phyloP scores from a whole-genome alignment of 2,888 invertebrate species.

The Mythimna lalbum region DNA sequence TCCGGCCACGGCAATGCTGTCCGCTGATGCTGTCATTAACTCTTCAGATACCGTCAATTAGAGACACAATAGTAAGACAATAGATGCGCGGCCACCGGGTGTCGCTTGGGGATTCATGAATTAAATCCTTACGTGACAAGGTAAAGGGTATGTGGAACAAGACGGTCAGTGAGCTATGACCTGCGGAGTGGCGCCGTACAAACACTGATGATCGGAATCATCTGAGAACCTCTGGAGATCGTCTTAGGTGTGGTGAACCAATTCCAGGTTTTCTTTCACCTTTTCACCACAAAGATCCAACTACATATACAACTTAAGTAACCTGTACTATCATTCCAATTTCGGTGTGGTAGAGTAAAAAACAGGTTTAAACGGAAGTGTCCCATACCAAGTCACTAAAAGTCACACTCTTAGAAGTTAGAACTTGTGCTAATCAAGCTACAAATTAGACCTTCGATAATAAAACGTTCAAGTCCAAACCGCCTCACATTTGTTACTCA shows the following conservation, averaged over 20 bases:
- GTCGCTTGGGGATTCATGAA: too few species aligned
- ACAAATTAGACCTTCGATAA: constrained; percentile 36
- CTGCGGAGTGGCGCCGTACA: not conserved
- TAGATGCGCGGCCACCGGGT: too few species aligned
- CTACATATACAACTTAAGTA: not conserved
- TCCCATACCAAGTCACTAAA: not conserved
- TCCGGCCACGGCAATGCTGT: not conserved
- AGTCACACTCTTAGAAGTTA: constrained; percentile 5
- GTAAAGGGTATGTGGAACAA: not conserved
- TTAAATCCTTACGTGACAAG: not conserved
- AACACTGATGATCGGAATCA: not conserved
- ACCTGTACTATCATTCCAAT: not conserved
- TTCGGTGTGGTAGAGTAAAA: not conserved
- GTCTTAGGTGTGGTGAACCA: not conserved
- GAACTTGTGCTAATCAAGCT: constrained; percentile 34
- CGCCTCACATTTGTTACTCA: not conserved
- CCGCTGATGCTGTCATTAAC: not conserved
- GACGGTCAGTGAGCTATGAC: not conserved
- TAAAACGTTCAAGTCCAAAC: constrained; percentile 16
- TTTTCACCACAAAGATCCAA: too few species aligned
- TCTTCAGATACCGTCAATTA: too few species aligned
- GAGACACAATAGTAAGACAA: too few species aligned
- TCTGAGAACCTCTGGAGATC: not conserved
- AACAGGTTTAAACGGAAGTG: constrained; percentile 14
- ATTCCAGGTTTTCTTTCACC: too few species aligned